Conservation (phyloP, 2,888 invertebrate genomes). For the Tridacna gigas region DNA sequence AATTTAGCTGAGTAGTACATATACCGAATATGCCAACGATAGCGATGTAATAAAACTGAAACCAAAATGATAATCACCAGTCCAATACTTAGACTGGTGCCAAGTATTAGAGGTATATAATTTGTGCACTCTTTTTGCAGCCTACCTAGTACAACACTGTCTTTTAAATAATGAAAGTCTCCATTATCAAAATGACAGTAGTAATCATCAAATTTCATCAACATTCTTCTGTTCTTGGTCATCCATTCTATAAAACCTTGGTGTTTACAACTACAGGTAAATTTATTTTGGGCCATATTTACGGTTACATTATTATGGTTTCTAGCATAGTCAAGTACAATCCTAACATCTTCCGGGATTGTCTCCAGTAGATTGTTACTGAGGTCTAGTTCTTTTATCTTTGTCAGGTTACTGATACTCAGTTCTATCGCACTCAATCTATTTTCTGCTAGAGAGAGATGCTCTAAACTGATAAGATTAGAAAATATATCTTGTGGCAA, state of each 20-base stretch:
- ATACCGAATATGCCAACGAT: constrained; percentile 51
- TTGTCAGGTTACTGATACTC: background rate
- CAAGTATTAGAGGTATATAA: background rate
- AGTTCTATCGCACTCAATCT: background rate
- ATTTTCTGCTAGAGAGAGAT: constrained; percentile 3
- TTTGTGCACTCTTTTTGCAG: constrained; percentile 1
- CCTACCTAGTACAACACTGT: background rate
- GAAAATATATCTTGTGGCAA: background rate
- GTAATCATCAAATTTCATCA: background rate
- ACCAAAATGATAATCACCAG: background rate
- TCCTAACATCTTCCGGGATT: background rate
- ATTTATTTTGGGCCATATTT: background rate
- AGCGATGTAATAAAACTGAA: constrained; percentile 34
- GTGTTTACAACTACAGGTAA: constrained; percentile 1
- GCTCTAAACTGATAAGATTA: background rate
- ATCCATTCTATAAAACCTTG: constrained; percentile 5
- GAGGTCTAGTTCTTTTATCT: background rate
- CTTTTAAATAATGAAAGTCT: background rate
- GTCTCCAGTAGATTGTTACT: constrained; percentile 4
- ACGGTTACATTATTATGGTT: background rate
- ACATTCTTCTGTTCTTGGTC: background rate
- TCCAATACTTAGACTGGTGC: constrained; percentile 1
- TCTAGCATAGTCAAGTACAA: background rate
- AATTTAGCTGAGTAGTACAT: constrained; percentile 54
- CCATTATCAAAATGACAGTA: constrained; percentile 9